Percentiles rank a stretch among this genome's conserved stretches.
Evolutionary conservation across 2,113 vertebrate species (phyloP).

Genomic region (Glareola pratincola): DNA sequence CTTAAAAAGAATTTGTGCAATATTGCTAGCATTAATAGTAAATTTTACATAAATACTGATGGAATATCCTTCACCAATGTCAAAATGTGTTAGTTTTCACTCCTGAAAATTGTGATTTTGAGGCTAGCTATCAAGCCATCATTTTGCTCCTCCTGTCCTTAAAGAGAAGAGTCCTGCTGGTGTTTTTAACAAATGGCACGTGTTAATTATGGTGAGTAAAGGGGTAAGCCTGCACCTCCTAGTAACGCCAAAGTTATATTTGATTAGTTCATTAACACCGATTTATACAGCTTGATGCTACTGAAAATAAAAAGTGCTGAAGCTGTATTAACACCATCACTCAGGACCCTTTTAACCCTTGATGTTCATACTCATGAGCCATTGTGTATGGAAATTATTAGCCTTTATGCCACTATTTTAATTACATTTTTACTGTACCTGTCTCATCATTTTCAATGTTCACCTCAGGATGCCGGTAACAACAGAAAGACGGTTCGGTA

Average conservation of each 20-base stretch:
- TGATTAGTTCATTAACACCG: not conserved
- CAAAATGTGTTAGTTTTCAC: not conserved
- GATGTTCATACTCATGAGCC: not conserved
- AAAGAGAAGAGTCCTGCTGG: not conserved
- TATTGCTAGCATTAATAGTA: not conserved
- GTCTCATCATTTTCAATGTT: not conserved
- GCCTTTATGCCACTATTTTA: not conserved
- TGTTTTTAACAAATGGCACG: not conserved
- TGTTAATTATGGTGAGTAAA: not conserved
- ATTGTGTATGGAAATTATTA: not conserved
- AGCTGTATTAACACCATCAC: not conserved
- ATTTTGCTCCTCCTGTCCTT: not conserved
- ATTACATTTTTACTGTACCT: not conserved
- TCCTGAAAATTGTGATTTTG: not conserved
- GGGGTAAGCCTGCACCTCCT: not conserved
- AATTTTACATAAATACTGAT: not conserved
- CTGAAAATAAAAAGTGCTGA: conserved; percentile 9
- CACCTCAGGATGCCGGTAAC: not conserved
- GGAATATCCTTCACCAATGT: not conserved
- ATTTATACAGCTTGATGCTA: not conserved
- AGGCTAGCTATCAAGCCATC: not conserved
- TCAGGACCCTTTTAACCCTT: not conserved
- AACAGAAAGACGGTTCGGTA: not conserved
- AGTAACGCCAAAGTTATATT: not conserved
- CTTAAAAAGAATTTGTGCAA: not conserved